Conservation (phyloP, 2,888 invertebrate species). For the Cheilosia vernalis region DNA sequence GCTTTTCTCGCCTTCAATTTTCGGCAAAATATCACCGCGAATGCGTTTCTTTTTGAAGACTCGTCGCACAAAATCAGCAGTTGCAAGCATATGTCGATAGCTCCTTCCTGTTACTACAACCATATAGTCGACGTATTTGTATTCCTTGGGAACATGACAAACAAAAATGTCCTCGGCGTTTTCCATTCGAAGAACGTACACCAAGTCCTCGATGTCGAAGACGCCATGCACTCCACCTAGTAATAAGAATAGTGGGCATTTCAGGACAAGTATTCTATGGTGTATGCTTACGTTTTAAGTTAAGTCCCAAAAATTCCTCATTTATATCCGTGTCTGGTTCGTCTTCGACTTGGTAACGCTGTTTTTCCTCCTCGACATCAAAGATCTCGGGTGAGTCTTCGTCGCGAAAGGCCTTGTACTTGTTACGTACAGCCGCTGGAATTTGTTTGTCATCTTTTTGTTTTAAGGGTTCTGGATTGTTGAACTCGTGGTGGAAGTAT, state of each 20-base stretch:
- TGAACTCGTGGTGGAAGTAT: constrained; percentile 81
- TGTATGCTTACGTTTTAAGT: constrained; percentile 85
- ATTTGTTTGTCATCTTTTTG: constrained; percentile 78
- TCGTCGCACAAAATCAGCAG: constrained; percentile 90
- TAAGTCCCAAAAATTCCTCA: constrained; percentile 84
- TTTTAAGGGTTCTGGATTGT: constrained; percentile 76
- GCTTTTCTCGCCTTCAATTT: constrained; percentile 90
- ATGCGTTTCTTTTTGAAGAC: constrained; percentile 89
- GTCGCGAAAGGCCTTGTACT: constrained; percentile 89
- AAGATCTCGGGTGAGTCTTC: constrained; percentile 88
- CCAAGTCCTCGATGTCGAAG: constrained; percentile 93
- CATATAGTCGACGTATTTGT: constrained; percentile 93
- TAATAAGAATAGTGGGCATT: not conserved
- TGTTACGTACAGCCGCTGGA: constrained; percentile 85
- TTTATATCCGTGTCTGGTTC: constrained; percentile 80
- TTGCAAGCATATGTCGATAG: constrained; percentile 88
- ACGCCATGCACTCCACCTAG: constrained; percentile 93
- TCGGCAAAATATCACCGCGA: constrained; percentile 87
- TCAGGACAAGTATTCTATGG: constrained; percentile 81
- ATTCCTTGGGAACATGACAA: constrained; percentile 88
- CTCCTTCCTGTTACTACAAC: constrained; percentile 91
- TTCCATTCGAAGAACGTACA: constrained; percentile 89
- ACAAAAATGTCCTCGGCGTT: constrained; percentile 93
- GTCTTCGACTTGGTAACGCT: constrained; percentile 78
- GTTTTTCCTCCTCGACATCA: constrained; percentile 89